phyloP scores from a whole-genome alignment of 1,140 invertebrate species.

The Sarcophaga bullata region DNA sequence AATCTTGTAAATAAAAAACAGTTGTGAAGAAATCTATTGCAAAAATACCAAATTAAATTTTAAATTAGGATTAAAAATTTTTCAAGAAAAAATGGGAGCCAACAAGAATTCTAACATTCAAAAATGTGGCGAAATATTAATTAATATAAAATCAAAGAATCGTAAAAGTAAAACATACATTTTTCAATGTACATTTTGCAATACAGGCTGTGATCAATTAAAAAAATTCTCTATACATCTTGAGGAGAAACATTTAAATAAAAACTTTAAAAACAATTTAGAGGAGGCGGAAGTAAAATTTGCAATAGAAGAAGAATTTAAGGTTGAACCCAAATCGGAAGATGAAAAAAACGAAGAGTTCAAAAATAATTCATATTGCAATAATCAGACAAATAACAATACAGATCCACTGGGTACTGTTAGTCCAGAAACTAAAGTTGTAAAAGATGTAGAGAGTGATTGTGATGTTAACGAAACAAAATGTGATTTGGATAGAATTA shows the following conservation, averaged over 20 bases:
- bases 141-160: constrained; percentile 1
- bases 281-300: not conserved
- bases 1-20: not conserved
- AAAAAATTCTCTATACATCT: not conserved
- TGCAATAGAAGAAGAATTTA: not conserved
- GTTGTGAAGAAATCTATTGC: not conserved
- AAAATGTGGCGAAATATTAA: constrained; percentile 8
- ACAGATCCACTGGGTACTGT: not conserved
- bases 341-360: not conserved
- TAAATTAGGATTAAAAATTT: no score
- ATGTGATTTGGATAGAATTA: not conserved
- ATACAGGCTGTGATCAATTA: not conserved
- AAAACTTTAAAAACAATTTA: not conserved
- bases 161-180: constrained; percentile 3
- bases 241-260: not conserved
- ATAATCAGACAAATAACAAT: not conserved
- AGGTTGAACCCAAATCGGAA: not conserved
- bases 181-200: constrained; percentile 9
- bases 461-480: not conserved
- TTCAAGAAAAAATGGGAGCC: not conserved
- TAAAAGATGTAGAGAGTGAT: no score
- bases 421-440: not conserved
- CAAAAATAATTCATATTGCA: not conserved
- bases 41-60: not conserved
- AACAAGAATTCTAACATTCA: not conserved